Evolutionary conservation across 2,113 vertebrate genomes (phyloP), one percentile per base, ranked within the genome.

Genomic region (Spea multiplicata): DNA sequence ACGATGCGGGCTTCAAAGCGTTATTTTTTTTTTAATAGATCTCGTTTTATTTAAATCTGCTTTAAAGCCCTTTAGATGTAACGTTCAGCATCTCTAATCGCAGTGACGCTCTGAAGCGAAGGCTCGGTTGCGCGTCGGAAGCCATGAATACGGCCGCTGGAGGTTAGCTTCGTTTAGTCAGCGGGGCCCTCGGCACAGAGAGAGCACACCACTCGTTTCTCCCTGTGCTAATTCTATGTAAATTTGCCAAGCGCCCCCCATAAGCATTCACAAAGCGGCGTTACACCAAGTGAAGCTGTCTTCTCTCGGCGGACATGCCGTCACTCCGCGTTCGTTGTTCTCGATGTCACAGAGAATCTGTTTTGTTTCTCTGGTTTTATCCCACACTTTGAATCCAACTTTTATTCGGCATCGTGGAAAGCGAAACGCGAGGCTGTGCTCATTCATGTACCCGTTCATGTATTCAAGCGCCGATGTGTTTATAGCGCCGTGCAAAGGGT

Each of bases 1-100:
- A 52, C 9, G 50, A 52, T 52, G 6, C 50, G 9, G 55, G 8
- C 55, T 2, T 59, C 55, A 64, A 64, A 64, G 59, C 10, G 1
- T 13, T n/a, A n/a, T n/a, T n/a, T 30, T 30, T 1, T 30, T 30
- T 30, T 30, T 30, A 30, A 30, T 30, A 2, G 30, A 30, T 13
- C 57, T 61, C 14, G 57, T 12, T 52, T 61, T 61, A 30, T 1
- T 61, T 13, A 3, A 53, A 78, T 72, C 12, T 67, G 74, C 81
- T 66, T 81, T 83, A 88, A 78, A 86, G 85, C 49, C 68, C 84
- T 89, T 87, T 88, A 83, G 46, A 71, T 83, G 85, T 50, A 82
- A 84, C 84, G 85, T 88, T 88, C 86, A 88, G 90, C 91, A 87
- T 85, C 88, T 77, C 92, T 90, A 91, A 93, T 93, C 90, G 76